phyloP scores from a whole-genome alignment of 2,797 vertebrate species.

The Hypotaenidia okinawae region DNA sequence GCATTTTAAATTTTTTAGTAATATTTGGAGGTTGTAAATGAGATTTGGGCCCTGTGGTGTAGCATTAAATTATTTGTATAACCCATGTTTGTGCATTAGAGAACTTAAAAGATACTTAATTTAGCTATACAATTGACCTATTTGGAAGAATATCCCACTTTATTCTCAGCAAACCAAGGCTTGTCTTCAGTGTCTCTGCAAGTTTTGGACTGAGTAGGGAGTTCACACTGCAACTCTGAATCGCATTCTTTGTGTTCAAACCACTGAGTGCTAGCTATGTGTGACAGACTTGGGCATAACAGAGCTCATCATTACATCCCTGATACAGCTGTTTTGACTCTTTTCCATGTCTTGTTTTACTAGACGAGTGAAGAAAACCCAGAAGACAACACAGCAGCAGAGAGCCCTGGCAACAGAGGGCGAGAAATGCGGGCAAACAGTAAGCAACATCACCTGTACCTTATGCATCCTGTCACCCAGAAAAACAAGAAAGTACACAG shows the following conservation, averaged over 20 bases:
- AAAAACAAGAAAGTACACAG: constrained; percentile 74
- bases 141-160: neutral
- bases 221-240: neutral
- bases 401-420: neutral
- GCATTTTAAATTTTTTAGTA: neutral
- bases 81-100: neutral
- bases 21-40: neutral
- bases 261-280: neutral
- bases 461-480: constrained; percentile 82
- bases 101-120: neutral
- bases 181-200: neutral
- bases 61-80: neutral
- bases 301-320: neutral
- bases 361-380: constrained; percentile 44
- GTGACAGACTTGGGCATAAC: neutral
- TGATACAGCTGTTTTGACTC: neutral
- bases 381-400: neutral
- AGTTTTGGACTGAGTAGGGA: neutral
- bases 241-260: neutral
- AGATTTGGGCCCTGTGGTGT: neutral
- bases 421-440: neutral
- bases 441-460: constrained; percentile 24
- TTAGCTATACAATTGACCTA: neutral
- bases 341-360: constrained; percentile 26
- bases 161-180: neutral